A percentile compares a stretch with the other conserved stretches of the same genome.
Conservation (phyloP, 2,888 invertebrate species). For the Caenorhabditis sp. region DNA sequence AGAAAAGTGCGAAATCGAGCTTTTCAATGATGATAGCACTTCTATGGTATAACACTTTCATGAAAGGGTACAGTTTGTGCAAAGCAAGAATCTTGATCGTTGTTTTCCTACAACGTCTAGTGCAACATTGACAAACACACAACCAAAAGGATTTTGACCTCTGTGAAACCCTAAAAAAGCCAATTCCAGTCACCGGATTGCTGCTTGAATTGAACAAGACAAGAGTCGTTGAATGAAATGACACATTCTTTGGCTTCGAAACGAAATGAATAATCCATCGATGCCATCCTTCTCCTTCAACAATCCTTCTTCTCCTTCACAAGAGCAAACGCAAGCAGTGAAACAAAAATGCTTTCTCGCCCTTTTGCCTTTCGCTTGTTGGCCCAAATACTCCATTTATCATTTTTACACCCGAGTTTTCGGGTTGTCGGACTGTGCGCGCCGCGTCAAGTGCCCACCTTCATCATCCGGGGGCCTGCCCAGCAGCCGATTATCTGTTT, state of each 20-base stretch:
- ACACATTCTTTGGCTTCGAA: slow-evolving; percentile 54
- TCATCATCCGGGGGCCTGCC: slow-evolving; percentile 8
- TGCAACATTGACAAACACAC: not conserved
- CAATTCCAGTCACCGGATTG: slow-evolving; percentile 31
- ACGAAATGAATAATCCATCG: slow-evolving; percentile 61
- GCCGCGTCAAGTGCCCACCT: slow-evolving; percentile 49
- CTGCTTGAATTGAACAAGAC: slow-evolving; percentile 43
- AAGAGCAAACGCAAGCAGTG: slow-evolving; percentile 18
- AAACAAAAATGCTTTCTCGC: slow-evolving; percentile 40
- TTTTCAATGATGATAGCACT: not conserved
- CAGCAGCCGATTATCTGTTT: slow-evolving; percentile 32
- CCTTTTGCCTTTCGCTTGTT: slow-evolving; percentile 30
- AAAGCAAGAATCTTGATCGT: too few relatives aligned
- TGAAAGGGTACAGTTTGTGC: too few relatives aligned
- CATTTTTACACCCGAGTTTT: slow-evolving; percentile 63
- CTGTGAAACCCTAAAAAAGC: slow-evolving; percentile 22
- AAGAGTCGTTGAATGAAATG: slow-evolving; percentile 53
- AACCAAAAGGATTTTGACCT: not conserved
- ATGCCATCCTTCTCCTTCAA: slow-evolving; percentile 18
- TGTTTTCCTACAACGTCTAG: too few relatives aligned
- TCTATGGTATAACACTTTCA: too few relatives aligned
- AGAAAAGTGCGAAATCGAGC: not conserved
- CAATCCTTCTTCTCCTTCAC: slow-evolving; percentile 8
- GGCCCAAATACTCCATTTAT: slow-evolving; percentile 57
- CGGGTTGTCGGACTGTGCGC: slow-evolving; percentile 28